Evolutionary conservation across 2,113 vertebrate genomes (phyloP), one percentile per base, ranked within the genome.

Genomic region (Perca schrenkii): DNA sequence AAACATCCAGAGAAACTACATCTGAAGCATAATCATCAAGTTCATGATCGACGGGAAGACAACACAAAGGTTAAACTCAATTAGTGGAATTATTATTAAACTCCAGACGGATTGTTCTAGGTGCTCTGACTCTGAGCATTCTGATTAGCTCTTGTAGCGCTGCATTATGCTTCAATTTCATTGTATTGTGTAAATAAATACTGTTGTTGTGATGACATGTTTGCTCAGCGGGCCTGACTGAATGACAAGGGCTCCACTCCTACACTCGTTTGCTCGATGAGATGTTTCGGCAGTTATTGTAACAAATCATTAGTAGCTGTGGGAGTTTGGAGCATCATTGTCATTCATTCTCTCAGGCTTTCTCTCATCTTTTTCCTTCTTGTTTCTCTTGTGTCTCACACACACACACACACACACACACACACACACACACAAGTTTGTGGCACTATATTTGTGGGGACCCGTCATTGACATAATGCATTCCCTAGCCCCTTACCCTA

Each of bases 161-260:
- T 58, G 67, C 50, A 62, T 46, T 66, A 36, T 36, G 21, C 31
- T 34, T 82, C 17, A 17, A 76, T 28, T 61, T 80, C 31, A 69
- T 88, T 86, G 82, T 52, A 68, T 85, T 87, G 73, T 79, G 74
- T 72, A 83, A 89, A 89, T 76, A 82, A 83, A 81, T 61, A 57
- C 79, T 67, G 69, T 69, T 73, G 69, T 60, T 73, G 69, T 60
- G 86, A 79, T 75, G 76, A 81, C 73, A 65, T 54, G 77, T 84
- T 77, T 62, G 34, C 34, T 34, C 34, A 34, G 34, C 34, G 5
- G 5, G 34, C 5, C 34, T 34, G 77, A 72, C 53, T 72, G 82
- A 86, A 70, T 34, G 80, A 85, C 86, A 77, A 47, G 28, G 62
- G 49, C 84, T 83, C 50, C 50, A 28, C 86, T 74, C 88, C 83